Evolutionary conservation across 1,140 invertebrate genomes (phyloP), one percentile per base, ranked within the genome.

Genomic region (Papilio helenus): DNA sequence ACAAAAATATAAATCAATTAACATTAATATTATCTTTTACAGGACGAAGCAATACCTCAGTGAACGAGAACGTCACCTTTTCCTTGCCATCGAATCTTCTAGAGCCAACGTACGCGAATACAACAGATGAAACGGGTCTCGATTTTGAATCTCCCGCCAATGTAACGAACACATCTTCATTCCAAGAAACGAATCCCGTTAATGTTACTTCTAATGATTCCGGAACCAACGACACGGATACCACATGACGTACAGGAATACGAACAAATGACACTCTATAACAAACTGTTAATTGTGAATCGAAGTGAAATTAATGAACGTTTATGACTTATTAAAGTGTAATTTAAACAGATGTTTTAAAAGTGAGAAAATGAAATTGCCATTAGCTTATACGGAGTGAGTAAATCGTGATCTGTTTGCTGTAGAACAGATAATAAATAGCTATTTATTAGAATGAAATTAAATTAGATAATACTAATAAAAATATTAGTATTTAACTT

Each of bases 1-100:
- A 55, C 1, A n/a, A 18, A 46, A 18, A 51, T 51, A 55, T 51
- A 55, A 55, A 7, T 55, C 1, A 20, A 55, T 55, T 55, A 55
- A 55, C 1, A 55, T 55, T 20, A 20, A 74, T 1, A 14, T 58
- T 80, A 81, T 83, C 87, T 68, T 86, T 89, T 84, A 16, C 88
- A 94, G 92, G 92, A 93, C 86, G 92, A 93, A 86, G 91, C 92
- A 86, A 90, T 94, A 88, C 84, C 92, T 80, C 89, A 94, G 82
- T 94, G 81, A 92, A 86, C 76, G 87, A 85, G n/a, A 83, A 82
- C 58, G 79, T 77, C 72, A 85, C 81, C 72, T 83, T 83, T 44
- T 61, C 85, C 79, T 71, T 82, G 65, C 68, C 85, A 73, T 83
- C 79, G 20, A 86, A 85, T 82, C 51, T 77, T 46, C 55, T 61